Percentiles rank a stretch among this genome's conserved stretches.
Conservation (phyloP, 2,113 vertebrate species). For the Stegostoma tigrinum region DNA sequence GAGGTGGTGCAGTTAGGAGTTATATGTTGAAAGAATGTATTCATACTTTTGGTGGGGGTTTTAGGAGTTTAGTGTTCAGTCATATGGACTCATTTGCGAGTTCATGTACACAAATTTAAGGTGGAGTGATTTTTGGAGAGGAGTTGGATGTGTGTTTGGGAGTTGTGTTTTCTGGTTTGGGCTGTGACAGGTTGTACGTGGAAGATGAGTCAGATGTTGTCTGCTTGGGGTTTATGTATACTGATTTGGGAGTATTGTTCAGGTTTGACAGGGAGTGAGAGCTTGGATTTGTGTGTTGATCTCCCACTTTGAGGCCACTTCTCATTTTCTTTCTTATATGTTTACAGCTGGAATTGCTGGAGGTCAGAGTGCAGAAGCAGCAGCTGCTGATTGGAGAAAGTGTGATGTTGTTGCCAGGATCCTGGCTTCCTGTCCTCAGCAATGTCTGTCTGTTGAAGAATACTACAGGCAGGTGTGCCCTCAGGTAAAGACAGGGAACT, state of each 20-base stretch:
- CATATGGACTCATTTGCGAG: no score
- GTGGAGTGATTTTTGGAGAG: no score
- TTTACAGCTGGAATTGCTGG: constrained; percentile 43
- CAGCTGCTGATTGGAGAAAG: constrained; percentile 79
- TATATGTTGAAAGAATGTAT: neutral
- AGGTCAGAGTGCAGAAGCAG: constrained; percentile 50
- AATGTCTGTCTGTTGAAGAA: constrained; percentile 67
- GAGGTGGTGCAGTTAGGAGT: neutral
- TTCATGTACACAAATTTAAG: no score
- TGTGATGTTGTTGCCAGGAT: constrained; percentile 79
- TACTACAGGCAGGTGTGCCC: constrained; percentile 80
- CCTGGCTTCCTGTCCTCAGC: constrained; percentile 81
- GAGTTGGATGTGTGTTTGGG: no score
- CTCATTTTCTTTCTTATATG: neutral
- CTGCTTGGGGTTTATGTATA: no score
- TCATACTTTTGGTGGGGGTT: no score
- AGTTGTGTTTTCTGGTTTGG: no score
- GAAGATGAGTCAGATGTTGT: no score
- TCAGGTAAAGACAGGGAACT: constrained; percentile 62
- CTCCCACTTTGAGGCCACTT: neutral
- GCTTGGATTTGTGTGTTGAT: neutral
- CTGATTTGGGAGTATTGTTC: no score
- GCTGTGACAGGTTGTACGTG: no score
- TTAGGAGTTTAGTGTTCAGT: no score
- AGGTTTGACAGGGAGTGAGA: no score